Base-by-base conservation (phyloP, 1,140 invertebrate species). In the Drosophila ambigua region DNA sequence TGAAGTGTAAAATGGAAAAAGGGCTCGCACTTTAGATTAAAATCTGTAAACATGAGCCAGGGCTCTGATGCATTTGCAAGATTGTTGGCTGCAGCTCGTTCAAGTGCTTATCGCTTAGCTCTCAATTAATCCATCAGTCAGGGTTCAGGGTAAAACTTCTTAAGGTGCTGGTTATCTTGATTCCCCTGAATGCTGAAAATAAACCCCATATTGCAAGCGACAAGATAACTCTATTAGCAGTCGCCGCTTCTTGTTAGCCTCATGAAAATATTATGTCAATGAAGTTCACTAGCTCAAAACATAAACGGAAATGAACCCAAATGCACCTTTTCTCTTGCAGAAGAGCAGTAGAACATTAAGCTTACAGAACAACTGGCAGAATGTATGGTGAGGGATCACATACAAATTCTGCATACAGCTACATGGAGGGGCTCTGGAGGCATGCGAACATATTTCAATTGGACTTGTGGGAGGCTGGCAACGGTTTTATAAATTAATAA, bases 401-500 rank as follows among this genome's bases (percentile, higher is more conserved):
- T 4, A 4, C 16, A 67, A 64, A 28, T 63, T 52, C 16, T n/a
- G n/a, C n/a, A n/a, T n/a, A n/a, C 35, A 50, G 57, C 60, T 45
- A 59, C 11, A 41, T 28, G 16, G 24, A 15, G 15, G 53, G 26
- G 55, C 13, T 35, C 26, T 28, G 26, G 46, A 45, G 59, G 49
- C 53, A 59, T 53, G 72, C 68, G 51, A 76, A 67, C 78, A 60
- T 77, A 78, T 85, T 78, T 85, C 69, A 71, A 77, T 77, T 87
- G 81, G 77, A 51, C 55, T 60, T 16, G 11, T 7, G 13, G 48
- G 46, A 67, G 23, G 51, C 65, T 61, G 78, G 74, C 59, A 85
- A 52, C 69, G 88, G 64, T 78, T 87, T 85, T 85, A 71, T 87
- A 87, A 85, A 85, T 85, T 87, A 85, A 87, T 87, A 85, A 88